Base-by-base conservation (phyloP, 2,888 invertebrate species). In the Chaetoderma sp. region DNA sequence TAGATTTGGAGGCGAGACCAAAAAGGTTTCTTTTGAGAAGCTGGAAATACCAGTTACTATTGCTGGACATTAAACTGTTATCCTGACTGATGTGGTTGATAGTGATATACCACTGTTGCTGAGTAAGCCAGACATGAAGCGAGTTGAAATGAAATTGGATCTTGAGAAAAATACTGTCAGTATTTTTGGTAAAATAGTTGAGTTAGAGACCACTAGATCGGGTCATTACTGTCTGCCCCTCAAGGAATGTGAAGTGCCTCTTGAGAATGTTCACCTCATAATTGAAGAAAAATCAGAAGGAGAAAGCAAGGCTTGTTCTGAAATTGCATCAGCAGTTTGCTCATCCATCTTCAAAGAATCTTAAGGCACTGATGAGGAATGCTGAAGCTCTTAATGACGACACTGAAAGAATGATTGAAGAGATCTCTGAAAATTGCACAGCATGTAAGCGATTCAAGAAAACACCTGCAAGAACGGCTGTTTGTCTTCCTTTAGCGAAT, bases 241-340 rank as follows among this genome's bases (percentile, higher is more conserved):
- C 25, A 8, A 50, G 6, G 8, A 50, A 6, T n/a, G n/a, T n/a
- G n/a, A n/a, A n/a, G n/a, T n/a, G n/a, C n/a, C n/a, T n/a, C n/a
- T n/a, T n/a, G n/a, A n/a, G n/a, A n/a, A n/a, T 10, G 47, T 47
- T 6, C 21, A 21, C 23, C 6, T 13, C 47, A 47, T n/a, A 27
- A 32, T 61, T 28, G 57, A 58, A 44, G 56, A 54, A 6, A 21
- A 57, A 42, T 25, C 47, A 13, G 28, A 18, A 10, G 18, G 16
- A 4, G 44, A 56, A 36, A n/a, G 28, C 42, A 16, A 67, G 62
- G 57, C 30, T 58, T 30, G 59, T 60, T 44, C 57, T 54, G 23
- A 71, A 72, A 45, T 44, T 73, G 16, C 73, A 72, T 52, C 60
- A 64, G 36, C 72, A 73, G 60, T 71, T 74, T 65, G 70, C 65